phyloP scores from a whole-genome alignment of 1,140 invertebrate genomes.

The Drosophila ercepeae region DNA sequence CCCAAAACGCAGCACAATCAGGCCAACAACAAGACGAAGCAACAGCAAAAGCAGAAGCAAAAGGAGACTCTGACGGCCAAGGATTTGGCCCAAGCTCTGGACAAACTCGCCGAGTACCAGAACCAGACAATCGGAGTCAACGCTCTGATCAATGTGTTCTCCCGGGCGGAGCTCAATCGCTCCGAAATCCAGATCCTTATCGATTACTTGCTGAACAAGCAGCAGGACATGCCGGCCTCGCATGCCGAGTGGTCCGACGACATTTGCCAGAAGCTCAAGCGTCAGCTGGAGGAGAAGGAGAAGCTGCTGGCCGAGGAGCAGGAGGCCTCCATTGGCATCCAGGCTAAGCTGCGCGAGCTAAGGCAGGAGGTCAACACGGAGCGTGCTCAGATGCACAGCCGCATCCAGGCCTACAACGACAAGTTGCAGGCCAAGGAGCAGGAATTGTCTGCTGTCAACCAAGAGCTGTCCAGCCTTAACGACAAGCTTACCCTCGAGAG shows the following conservation, averaged over 20 bases:
- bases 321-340: conserved; percentile 88
- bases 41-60: conserved; percentile 68
- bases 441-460: conserved; percentile 62
- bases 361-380: conserved; percentile 89
- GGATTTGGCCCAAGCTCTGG: conserved; percentile 65
- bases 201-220: conserved; percentile 93
- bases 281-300: conserved; percentile 93
- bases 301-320: conserved; percentile 89
- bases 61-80: conserved; percentile 66
- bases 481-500: conserved; percentile 75
- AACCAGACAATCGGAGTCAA: conserved; percentile 84
- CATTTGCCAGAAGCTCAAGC: conserved; percentile 92
- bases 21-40: conserved; percentile 61
- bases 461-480: conserved; percentile 70
- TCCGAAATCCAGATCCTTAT: conserved; percentile 94
- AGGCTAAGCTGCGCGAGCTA: conserved; percentile 91
- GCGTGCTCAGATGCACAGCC: conserved; percentile 85
- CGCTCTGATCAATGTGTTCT: conserved; percentile 89
- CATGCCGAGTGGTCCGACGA: conserved; percentile 95
- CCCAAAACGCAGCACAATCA: conserved; percentile 71
- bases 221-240: conserved; percentile 89
- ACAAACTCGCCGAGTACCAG: conserved; percentile 71
- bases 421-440: conserved; percentile 74
- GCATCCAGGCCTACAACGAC: conserved; percentile 84
- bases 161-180: conserved; percentile 91